Conservation (phyloP, 2,113 vertebrate genomes). For the Bubalus kerabau region DNA sequence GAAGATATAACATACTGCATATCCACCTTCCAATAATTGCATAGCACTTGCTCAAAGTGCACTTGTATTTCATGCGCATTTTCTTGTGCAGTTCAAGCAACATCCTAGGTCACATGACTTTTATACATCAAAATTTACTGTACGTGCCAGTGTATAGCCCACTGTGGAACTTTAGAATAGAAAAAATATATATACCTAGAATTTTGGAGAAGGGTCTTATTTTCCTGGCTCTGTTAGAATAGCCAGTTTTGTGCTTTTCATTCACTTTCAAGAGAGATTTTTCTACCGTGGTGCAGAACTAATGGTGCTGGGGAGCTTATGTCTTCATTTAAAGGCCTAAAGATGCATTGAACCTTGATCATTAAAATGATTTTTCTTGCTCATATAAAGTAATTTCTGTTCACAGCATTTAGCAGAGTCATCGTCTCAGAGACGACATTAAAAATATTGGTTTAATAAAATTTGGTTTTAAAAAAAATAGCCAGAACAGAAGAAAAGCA, state of each 20-base stretch:
- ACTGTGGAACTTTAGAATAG: background rate
- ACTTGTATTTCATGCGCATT: background rate
- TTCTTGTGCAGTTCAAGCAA: conserved; percentile 8
- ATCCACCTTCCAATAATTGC: background rate
- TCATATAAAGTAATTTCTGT: background rate
- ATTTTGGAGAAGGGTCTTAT: background rate
- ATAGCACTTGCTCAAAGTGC: background rate
- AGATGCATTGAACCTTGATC: background rate
- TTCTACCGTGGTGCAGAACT: background rate
- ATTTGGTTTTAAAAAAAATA: background rate
- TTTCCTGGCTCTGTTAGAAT: background rate
- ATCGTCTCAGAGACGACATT: background rate
- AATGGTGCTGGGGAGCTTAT: background rate
- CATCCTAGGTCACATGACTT: background rate
- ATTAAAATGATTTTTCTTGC: background rate
- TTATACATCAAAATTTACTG: background rate
- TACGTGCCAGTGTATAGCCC: background rate
- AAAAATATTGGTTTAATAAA: background rate
- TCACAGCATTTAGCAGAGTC: background rate
- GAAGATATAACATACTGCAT: background rate
- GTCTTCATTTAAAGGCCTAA: background rate
- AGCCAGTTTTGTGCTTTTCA: conserved; percentile 8
- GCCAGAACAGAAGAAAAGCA: background rate
- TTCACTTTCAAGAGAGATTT: background rate
- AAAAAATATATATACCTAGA: background rate